Percentiles rank a stretch among this genome's conserved stretches.
Evolutionary conservation across 1,140 invertebrate genomes (phyloP).

Genomic region (Tribolium madens): DNA sequence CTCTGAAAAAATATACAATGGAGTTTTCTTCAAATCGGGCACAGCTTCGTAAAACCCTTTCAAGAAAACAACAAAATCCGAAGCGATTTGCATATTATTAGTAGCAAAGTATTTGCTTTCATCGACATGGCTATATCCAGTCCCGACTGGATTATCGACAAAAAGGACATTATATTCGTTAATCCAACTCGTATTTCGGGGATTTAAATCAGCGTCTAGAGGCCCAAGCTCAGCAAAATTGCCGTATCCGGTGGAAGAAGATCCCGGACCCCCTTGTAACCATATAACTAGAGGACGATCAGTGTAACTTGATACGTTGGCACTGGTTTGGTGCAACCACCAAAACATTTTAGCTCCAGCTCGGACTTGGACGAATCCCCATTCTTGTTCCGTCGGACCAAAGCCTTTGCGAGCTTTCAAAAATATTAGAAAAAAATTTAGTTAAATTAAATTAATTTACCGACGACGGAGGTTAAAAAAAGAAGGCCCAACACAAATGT

Average conservation of each 20-base stretch:
- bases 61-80: constrained; percentile 82
- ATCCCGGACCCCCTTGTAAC: constrained; percentile 75
- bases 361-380: constrained; percentile 77
- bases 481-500: not conserved
- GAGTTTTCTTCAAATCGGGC: constrained; percentile 76
- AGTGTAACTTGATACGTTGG: constrained; percentile 68
- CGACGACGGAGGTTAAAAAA: not conserved
- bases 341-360: constrained; percentile 83
- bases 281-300: constrained; percentile 81
- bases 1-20: constrained; percentile 86
- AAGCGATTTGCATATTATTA: constrained; percentile 80
- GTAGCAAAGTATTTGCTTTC: constrained; percentile 69
- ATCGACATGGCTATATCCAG: constrained; percentile 89
- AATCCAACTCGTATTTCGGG: constrained; percentile 82
- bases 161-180: constrained; percentile 82
- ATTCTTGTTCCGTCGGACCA: constrained; percentile 75
- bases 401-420: constrained; percentile 64
- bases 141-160: constrained; percentile 90
- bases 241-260: constrained; percentile 81
- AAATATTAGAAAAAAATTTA: not conserved
- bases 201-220: constrained; percentile 73
- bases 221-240: constrained; percentile 86
- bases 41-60: constrained; percentile 73
- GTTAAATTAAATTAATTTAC: not conserved
- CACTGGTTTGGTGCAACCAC: constrained; percentile 83